Conservation (phyloP, 2,888 invertebrate genomes). For the Hoplodrina blanda region DNA sequence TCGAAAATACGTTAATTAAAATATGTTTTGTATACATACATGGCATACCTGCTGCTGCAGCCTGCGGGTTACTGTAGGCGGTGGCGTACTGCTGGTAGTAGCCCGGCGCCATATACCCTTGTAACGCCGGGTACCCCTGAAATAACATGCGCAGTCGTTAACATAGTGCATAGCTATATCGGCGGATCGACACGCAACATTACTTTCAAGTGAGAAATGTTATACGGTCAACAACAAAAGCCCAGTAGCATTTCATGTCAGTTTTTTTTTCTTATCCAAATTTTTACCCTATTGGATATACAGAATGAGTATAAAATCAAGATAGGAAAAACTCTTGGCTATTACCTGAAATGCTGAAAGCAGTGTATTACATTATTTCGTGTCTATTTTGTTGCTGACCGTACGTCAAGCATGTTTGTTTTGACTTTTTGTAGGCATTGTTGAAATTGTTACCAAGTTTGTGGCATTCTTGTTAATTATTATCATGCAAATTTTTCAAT, state of each 20-base stretch:
- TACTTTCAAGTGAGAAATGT: conserved; percentile 12
- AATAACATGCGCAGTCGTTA: conserved; percentile 60
- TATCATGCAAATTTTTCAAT: neutral
- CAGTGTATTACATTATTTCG: neutral
- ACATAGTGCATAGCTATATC: conserved; percentile 1
- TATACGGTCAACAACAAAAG: neutral
- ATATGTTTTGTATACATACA: no score
- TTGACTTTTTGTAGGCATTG: neutral
- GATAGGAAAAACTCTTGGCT: no score
- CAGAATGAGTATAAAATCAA: no score
- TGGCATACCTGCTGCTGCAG: conserved; percentile 91
- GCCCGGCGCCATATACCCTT: conserved; percentile 95
- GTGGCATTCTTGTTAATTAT: neutral
- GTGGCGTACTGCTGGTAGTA: conserved; percentile 92
- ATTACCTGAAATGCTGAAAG: neutral
- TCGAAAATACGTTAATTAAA: no score
- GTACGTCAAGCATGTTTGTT: neutral
- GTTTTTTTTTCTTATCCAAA: no score
- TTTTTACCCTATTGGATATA: no score
- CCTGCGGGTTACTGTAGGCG: conserved; percentile 93
- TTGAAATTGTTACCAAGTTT: neutral
- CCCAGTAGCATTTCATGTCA: neutral
- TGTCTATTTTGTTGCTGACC: neutral
- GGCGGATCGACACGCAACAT: conserved; percentile 14
- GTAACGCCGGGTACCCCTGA: conserved; percentile 94